phyloP scores from a whole-genome alignment of 2,113 vertebrate species.

The Caranx melampygus region DNA sequence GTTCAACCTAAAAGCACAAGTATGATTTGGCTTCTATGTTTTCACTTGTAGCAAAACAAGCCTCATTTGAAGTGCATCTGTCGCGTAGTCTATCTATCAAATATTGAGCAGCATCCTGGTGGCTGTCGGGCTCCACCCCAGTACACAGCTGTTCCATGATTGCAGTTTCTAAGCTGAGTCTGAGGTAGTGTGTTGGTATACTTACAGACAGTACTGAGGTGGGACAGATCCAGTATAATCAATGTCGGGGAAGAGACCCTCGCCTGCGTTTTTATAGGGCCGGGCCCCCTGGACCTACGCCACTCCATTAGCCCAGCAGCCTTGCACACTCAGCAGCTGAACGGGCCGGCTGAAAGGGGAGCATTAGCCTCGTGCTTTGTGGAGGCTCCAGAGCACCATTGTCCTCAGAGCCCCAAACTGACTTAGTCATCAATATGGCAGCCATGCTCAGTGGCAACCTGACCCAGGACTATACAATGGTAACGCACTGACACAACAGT shows the following conservation, averaged over 20 bases:
- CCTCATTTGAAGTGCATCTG: slow-evolving; percentile 20
- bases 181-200: slow-evolving; percentile 71
- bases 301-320: slow-evolving; percentile 70
- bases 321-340: slow-evolving; percentile 87
- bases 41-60: slow-evolving; percentile 11
- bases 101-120: slow-evolving; percentile 15
- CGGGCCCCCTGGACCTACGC: slow-evolving; percentile 65
- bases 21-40: background rate
- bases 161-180: slow-evolving; percentile 39
- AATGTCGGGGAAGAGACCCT: slow-evolving; percentile 73
- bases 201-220: slow-evolving; percentile 84
- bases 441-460: slow-evolving; percentile 62
- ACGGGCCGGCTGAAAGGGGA: slow-evolving; percentile 74
- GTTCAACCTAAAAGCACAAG: background rate
- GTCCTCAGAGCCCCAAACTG: slow-evolving; percentile 78
- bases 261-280: slow-evolving; percentile 82
- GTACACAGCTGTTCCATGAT: slow-evolving; percentile 36
- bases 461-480: slow-evolving; percentile 74
- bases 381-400: slow-evolving; percentile 75
- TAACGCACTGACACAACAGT: slow-evolving; percentile 83
- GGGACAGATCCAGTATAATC: slow-evolving; percentile 84
- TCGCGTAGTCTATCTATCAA: slow-evolving; percentile 15
- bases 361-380: slow-evolving; percentile 82
- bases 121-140: slow-evolving; percentile 41
- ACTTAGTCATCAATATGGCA: slow-evolving; percentile 84